Percentiles rank a stretch among this genome's conserved stretches.
These are phyloP conservation scores for Hylomyscus alleni DNA, from an alignment of 2,797 vertebrate species.

Conservation along the genomic window DNA sequence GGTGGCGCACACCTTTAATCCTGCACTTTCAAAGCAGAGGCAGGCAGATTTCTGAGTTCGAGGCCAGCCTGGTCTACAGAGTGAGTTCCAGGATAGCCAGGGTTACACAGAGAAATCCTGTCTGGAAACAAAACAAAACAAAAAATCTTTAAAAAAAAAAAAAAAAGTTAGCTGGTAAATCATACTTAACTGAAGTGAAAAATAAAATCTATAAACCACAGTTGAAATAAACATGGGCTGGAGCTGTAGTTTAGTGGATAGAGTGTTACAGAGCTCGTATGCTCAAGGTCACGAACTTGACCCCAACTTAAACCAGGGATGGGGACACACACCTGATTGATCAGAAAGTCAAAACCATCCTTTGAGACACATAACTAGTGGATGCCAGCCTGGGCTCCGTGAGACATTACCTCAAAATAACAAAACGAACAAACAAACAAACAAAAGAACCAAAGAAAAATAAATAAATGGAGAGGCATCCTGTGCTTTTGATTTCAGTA, in stretches of 20 bases:
- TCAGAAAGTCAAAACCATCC: not conserved
- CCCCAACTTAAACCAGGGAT: not conserved
- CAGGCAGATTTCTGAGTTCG: no score
- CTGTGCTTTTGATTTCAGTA: not conserved
- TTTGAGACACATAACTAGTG: not conserved
- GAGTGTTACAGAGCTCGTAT: not conserved
- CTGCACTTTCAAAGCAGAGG: no score
- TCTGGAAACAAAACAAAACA: no score
- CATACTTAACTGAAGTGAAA: no score
- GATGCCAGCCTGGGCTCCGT: not conserved
- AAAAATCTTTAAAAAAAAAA: no score
- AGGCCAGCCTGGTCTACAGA: no score
- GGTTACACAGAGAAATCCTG: no score
- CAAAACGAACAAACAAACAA: not conserved
- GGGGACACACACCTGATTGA: not conserved
- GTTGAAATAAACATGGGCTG: not conserved
- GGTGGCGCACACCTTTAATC: no score
- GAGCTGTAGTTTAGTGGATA: not conserved
- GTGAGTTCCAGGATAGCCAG: no score
- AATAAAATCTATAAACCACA: not conserved
- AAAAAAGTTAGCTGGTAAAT: no score
- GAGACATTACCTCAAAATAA: not conserved
- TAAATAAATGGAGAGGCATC: not conserved
- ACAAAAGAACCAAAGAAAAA: not conserved
- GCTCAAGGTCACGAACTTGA: not conserved